Conservation (phyloP, 2,888 invertebrate species). For the Ichneumoninae sp. region DNA sequence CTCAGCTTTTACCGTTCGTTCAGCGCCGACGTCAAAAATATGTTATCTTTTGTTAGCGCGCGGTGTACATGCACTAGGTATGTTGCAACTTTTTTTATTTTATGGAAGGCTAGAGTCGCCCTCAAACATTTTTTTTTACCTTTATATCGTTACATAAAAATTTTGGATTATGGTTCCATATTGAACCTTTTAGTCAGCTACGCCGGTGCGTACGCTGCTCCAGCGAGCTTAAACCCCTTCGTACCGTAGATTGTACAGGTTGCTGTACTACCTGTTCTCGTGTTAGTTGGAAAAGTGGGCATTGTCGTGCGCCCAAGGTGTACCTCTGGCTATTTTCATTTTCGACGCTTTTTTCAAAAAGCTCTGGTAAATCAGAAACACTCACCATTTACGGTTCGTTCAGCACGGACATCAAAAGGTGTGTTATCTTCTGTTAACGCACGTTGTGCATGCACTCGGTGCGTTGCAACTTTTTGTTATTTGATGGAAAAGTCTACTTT, state of each 20-base stretch:
- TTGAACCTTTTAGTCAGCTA: background rate
- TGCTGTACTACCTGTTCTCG: background rate
- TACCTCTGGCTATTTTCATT: conserved; percentile 1
- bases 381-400: background rate
- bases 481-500: background rate
- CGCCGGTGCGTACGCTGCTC: background rate
- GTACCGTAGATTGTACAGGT: background rate
- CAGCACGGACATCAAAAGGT: background rate
- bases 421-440: background rate
- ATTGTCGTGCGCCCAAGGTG: background rate
- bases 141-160: no score
- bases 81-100: background rate
- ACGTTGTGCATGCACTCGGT: background rate
- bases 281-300: background rate
- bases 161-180: conserved; percentile 1
- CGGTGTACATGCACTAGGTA: background rate
- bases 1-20: background rate
- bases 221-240: background rate
- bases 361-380: background rate
- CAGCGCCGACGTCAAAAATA: background rate
- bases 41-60: background rate
- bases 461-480: background rate
- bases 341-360: background rate
- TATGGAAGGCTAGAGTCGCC: background rate
- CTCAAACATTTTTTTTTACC: no score